A percentile compares a stretch with the other conserved stretches of the same genome.
Evolutionary conservation across 2,113 vertebrate genomes (phyloP).

Genomic region (Apistogramma diplotaenia): DNA sequence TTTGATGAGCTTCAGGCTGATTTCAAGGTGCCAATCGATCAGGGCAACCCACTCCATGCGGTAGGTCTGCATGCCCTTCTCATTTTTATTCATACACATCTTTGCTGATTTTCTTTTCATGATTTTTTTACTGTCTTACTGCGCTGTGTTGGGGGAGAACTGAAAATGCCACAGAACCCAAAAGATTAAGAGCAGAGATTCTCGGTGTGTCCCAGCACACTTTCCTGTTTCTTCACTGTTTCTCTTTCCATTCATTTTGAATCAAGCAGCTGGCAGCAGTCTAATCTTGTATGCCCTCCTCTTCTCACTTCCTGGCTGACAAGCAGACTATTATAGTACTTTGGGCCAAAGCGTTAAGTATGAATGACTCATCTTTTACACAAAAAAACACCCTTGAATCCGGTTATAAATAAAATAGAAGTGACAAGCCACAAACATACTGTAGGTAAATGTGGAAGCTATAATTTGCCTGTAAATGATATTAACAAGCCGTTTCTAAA

Average conservation of each 20-base stretch:
- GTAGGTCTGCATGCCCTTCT: constrained; percentile 57
- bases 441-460: not conserved
- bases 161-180: not conserved
- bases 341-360: not conserved
- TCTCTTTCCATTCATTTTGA: constrained; percentile 37
- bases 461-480: not conserved
- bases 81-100: not conserved
- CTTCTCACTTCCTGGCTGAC: constrained; percentile 19
- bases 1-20: constrained; percentile 84
- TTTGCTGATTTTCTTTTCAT: not conserved
- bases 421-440: not conserved
- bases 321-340: constrained; percentile 1
- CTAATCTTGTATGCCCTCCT: not conserved
- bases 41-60: constrained; percentile 82
- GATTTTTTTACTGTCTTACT: not conserved
- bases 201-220: not conserved
- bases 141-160: not conserved
- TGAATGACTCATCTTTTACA: constrained; percentile 21
- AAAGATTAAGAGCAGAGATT: not conserved
- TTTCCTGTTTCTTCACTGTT: not conserved
- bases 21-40: constrained; percentile 83
- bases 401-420: constrained; percentile 2
- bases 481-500: not conserved
- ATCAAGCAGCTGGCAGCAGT: constrained; percentile 31
- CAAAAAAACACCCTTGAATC: not conserved